A percentile compares a stretch with the other conserved stretches of the same genome.
phyloP scores from a whole-genome alignment of 92 coral and sea anemone genomes.

The Parazoanthus darwini region DNA sequence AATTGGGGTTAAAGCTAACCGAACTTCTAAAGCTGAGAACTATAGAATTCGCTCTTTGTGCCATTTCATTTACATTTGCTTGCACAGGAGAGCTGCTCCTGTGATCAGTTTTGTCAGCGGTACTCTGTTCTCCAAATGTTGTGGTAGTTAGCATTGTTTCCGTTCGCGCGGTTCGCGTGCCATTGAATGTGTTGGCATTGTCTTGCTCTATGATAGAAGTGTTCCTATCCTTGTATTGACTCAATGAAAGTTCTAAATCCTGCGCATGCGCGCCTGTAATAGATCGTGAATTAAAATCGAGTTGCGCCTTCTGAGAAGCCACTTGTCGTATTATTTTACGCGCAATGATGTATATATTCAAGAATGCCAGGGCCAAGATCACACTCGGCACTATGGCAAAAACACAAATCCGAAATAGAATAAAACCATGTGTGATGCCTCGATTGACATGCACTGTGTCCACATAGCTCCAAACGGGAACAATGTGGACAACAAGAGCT shows the following conservation, averaged over 20 bases:
- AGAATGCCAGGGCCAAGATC: conserved; percentile 23
- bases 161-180: not conserved
- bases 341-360: conserved; percentile 1
- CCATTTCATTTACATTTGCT: not conserved
- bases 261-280: not conserved
- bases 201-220: not conserved
- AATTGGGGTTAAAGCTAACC: not conserved
- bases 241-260: not conserved
- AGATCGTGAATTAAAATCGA: conserved; percentile 24
- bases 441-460: not conserved
- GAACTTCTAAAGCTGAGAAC: not conserved
- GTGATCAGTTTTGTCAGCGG: not conserved
- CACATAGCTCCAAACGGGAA: conserved; percentile 28
- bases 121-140: not conserved
- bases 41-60: not conserved
- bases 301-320: conserved; percentile 23
- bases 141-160: not conserved
- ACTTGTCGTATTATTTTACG: conserved; percentile 23
- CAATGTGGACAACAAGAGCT: conserved; percentile 4
- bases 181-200: not conserved
- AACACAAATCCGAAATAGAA: not conserved
- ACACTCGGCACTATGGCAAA: conserved; percentile 38
- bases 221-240: not conserved
- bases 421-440: not conserved
- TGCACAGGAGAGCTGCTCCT: not conserved